Conservation (phyloP, 2,888 invertebrate species). For the Melinaea menophilus region DNA sequence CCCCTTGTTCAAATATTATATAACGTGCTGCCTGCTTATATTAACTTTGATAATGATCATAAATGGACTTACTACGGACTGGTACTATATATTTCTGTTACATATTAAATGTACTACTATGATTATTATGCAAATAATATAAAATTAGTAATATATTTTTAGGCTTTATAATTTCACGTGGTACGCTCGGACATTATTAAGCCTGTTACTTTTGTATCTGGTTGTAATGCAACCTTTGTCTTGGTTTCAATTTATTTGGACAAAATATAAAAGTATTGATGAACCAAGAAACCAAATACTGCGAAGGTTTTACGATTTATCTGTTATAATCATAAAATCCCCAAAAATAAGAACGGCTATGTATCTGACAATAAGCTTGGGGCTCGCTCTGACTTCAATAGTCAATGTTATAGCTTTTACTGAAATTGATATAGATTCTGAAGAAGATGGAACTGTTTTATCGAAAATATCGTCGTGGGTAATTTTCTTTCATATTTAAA, state of each 20-base stretch:
- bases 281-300: conserved; percentile 76
- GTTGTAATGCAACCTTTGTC: conserved; percentile 81
- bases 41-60: conserved; percentile 52
- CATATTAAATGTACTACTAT: conserved; percentile 23
- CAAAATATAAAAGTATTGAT: conserved; percentile 65
- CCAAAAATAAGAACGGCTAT: conserved; percentile 79
- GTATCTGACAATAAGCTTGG: conserved; percentile 82
- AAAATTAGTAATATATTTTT: conserved; percentile 29
- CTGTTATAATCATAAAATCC: conserved; percentile 80
- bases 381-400: conserved; percentile 81
- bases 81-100: conserved; percentile 41
- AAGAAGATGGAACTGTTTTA: conserved; percentile 44
- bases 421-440: conserved; percentile 46
- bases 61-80: conserved; percentile 64
- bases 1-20: conserved; percentile 89
- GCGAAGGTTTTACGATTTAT: conserved; percentile 78
- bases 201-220: conserved; percentile 44
- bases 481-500: conserved; percentile 41
- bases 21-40: conserved; percentile 62
- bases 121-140: conserved; percentile 6
- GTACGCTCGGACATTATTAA: conserved; percentile 54
- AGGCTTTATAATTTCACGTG: conserved; percentile 57
- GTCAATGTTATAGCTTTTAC: conserved; percentile 78
- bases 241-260: conserved; percentile 88
- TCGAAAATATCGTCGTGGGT: conserved; percentile 75